Conservation (phyloP, 2,113 vertebrate genomes). For the Pardalotus punctatus region DNA sequence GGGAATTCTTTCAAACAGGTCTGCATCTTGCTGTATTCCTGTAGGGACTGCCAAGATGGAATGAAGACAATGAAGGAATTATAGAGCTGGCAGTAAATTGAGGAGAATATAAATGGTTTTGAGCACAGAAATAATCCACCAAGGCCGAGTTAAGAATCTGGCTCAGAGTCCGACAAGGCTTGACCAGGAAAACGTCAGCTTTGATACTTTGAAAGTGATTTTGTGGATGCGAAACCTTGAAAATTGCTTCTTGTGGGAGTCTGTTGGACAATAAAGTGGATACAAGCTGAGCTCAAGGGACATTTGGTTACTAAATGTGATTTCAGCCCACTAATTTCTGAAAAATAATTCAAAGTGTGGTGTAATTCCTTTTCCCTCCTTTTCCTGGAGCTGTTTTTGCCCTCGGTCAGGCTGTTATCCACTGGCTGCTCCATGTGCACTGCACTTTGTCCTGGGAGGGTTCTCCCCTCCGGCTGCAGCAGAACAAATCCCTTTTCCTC, state of each 20-base stretch:
- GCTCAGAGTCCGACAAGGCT: not conserved
- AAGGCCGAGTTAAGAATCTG: not conserved
- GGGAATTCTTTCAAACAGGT: not conserved
- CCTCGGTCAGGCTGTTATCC: not conserved
- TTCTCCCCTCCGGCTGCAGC: not conserved
- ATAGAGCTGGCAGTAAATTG: not conserved
- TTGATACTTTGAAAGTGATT: not conserved
- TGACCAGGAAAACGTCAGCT: not conserved
- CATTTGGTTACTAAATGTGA: not conserved
- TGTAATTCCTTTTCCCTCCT: not conserved
- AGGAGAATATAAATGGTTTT: not conserved
- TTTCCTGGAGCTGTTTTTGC: not conserved
- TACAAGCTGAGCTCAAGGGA: not conserved
- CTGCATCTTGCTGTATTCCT: not conserved
- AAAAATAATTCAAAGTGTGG: not conserved
- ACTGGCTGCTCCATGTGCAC: not conserved
- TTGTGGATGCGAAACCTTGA: not conserved
- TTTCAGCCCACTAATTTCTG: not conserved
- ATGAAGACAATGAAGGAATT: not conserved
- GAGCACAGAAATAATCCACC: not conserved
- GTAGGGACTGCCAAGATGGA: not conserved
- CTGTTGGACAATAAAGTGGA: not conserved
- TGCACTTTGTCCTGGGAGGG: not conserved
- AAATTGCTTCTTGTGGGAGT: not conserved
- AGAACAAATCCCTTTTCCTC: not conserved